Evolutionary conservation across 2,113 vertebrate genomes (phyloP).

Genomic region (Pandion haliaetus): DNA sequence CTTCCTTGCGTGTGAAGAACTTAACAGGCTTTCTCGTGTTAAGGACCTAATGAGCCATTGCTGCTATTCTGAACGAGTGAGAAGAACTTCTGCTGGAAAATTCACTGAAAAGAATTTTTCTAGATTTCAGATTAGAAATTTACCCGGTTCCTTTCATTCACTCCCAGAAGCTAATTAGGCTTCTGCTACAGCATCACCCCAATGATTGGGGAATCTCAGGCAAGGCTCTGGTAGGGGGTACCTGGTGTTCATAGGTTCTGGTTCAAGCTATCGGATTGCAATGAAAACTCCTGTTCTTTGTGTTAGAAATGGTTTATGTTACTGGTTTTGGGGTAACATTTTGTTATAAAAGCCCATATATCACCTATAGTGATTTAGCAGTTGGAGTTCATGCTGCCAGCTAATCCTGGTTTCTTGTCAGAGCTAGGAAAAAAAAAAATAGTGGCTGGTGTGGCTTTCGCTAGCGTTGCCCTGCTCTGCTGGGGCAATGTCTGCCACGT

Average conservation of each 20-base stretch:
- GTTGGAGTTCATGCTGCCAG: background rate
- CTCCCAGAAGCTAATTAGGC: background rate
- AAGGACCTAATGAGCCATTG: background rate
- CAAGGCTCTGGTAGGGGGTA: background rate
- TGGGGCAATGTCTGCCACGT: background rate
- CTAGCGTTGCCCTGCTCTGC: background rate
- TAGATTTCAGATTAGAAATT: background rate
- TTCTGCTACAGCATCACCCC: background rate
- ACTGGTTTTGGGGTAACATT: background rate
- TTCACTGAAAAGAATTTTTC: background rate
- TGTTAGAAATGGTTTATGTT: background rate
- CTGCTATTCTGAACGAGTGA: background rate
- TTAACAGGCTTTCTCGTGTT: background rate
- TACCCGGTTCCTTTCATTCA: background rate
- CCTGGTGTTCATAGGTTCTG: background rate
- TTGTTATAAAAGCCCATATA: background rate
- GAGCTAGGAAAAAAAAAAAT: background rate
- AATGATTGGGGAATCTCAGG: fast-evolving
- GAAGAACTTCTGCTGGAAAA: background rate
- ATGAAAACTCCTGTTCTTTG: background rate
- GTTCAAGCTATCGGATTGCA: background rate
- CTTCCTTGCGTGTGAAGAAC: background rate
- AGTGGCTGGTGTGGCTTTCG: background rate
- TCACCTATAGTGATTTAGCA: background rate
- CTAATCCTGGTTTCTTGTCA: background rate